Conservation (phyloP, 2,888 invertebrate species). For the Lithophane ornitopus region DNA sequence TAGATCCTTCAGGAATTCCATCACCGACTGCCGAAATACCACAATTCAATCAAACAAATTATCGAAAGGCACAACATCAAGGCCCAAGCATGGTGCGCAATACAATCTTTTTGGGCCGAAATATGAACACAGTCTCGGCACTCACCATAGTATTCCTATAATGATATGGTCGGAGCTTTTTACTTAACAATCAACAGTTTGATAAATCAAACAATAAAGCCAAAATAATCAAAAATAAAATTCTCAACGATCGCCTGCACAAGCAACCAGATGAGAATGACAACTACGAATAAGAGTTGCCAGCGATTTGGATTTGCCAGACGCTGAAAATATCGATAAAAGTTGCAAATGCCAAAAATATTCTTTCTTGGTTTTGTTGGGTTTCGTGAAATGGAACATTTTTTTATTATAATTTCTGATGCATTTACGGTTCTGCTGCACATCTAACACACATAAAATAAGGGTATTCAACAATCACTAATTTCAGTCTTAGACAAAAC, state of each 20-base stretch:
- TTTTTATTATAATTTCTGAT: not conserved
- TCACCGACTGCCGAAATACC: slow-evolving; percentile 93
- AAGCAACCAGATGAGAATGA: slow-evolving; percentile 83
- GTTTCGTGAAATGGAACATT: not conserved
- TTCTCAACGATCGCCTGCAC: slow-evolving; percentile 68
- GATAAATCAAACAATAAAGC: slow-evolving; percentile 72
- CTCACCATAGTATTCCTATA: slow-evolving; percentile 81
- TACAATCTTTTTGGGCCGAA: slow-evolving; percentile 53
- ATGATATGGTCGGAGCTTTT: slow-evolving; percentile 62
- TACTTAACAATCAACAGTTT: slow-evolving; percentile 67
- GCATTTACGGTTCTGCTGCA: not conserved
- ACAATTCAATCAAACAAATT: slow-evolving; percentile 64
- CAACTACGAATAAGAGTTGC: slow-evolving; percentile 56
- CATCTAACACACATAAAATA: not conserved
- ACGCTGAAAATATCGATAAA: not conserved
- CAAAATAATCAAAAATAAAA: slow-evolving; percentile 80
- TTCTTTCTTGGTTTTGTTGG: not conserved
- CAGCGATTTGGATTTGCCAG: slow-evolving; percentile 31
- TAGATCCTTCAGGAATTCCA: slow-evolving; percentile 97
- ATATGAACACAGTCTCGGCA: slow-evolving; percentile 42
- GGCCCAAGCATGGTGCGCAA: slow-evolving; percentile 73
- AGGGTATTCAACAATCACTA: not conserved
- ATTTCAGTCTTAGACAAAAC: not conserved
- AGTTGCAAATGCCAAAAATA: not conserved
- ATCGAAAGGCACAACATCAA: slow-evolving; percentile 68